phyloP scores from a whole-genome alignment of 2,797 vertebrate genomes.

The Clarias pachynema region DNA sequence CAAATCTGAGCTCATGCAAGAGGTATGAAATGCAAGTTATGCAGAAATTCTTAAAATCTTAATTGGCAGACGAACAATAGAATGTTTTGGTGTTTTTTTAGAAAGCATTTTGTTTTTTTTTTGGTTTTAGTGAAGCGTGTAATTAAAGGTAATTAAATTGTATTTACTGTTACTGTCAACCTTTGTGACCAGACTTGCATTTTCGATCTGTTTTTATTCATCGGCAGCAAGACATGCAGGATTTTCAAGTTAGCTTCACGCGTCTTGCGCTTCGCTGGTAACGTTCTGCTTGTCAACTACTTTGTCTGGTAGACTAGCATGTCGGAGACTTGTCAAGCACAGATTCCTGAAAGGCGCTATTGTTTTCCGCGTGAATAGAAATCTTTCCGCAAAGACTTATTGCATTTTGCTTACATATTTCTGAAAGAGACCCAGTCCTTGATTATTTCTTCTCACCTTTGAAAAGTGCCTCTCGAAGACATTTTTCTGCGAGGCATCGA shows the following conservation, averaged over 20 bases:
- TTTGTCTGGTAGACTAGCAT: background rate
- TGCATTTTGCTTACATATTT: slow-evolving; percentile 13
- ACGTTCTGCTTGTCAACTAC: background rate
- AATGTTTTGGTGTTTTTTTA: background rate
- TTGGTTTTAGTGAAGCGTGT: background rate
- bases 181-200: background rate
- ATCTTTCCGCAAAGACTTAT: background rate
- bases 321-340: background rate
- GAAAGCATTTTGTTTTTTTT: background rate
- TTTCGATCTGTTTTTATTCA: background rate
- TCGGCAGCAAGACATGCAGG: slow-evolving; percentile 23
- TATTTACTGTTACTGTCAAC: background rate
- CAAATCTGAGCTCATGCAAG: background rate
- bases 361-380: slow-evolving; percentile 10
- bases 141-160: background rate
- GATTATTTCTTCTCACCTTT: slow-evolving; percentile 37
- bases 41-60: background rate
- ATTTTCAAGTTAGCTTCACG: slow-evolving; percentile 26
- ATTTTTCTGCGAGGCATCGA: slow-evolving; percentile 62
- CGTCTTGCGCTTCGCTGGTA: background rate
- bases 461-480: slow-evolving; percentile 44
- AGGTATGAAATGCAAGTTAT: background rate
- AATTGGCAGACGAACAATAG: background rate
- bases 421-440: slow-evolving; percentile 4
- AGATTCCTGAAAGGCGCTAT: background rate